Evolutionary conservation across 2,113 vertebrate species (phyloP), one percentile per base, ranked within the genome.

Genomic region (Chauna torquata): DNA sequence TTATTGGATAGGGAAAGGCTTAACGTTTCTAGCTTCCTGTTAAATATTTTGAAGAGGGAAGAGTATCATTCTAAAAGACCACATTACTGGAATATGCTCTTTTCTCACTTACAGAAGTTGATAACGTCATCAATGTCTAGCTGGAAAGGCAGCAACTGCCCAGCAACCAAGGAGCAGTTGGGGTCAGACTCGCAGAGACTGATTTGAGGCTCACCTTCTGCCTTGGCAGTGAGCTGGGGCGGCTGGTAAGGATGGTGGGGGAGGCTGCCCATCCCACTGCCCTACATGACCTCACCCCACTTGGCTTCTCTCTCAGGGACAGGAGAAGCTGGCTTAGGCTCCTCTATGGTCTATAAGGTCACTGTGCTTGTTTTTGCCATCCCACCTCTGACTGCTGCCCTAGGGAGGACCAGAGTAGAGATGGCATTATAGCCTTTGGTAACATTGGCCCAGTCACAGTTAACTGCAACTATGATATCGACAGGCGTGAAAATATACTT

Each of bases 1-100:
- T 77, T 82, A 78, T 81, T 57, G 50, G 52, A 11, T 44, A 52
- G 57, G 10, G 44, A 79, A 88, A 32, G 25, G 32, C 42, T 92
- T 94, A 91, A 88, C 24, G 38, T 75, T 93, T 97, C 88, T 82
- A 70, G 12, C 24, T 82, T 90, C 42, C 50, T 52, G 5, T 36
- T 90, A 71, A 91, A 77, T 96, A 95, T 92, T 95, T 88, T 91
- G 92, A 91, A 80, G 19, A 65, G 61, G 62, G 64, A 88, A 89
- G 20, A 62, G 40, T 69, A 49, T 68, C 57, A 11, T 28, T 86
- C 49, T 47, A 44, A 25, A 90, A 72, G 38, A 57, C 76, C 80
- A 32, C 24, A 16, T 69, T 69, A 45, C 55, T 66, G 57, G 42
- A 96, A 69, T 90, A 57, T n/a, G 58, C 58, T 30, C 28, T 70